These are phyloP conservation scores for Bombus vancouverensis DNA, from an alignment of 1,140 invertebrate genomes.

Conservation along the genomic window DNA sequence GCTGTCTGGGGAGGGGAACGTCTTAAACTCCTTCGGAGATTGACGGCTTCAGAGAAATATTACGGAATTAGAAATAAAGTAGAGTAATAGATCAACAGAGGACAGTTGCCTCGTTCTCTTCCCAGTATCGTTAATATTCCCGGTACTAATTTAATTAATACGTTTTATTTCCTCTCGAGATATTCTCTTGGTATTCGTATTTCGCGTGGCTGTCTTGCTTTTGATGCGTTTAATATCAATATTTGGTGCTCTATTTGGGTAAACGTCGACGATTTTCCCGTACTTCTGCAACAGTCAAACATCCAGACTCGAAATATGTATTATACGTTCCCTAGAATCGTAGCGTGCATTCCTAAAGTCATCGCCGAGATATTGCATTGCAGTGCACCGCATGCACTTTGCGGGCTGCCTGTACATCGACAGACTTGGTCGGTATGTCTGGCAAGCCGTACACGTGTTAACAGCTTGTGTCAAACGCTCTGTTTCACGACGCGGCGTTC, in stretches of 20 bases:
- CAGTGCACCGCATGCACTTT: constrained; percentile 47
- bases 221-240: too few species aligned
- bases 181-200: too few species aligned
- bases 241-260: too few species aligned
- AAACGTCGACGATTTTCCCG: not conserved
- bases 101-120: not conserved
- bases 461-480: constrained; percentile 54
- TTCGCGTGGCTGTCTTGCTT: not conserved
- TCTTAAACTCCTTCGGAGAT: constrained; percentile 12
- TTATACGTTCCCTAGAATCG: constrained; percentile 16
- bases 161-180: not conserved
- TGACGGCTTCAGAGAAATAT: constrained; percentile 31
- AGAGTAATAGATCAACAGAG: not conserved
- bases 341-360: not conserved
- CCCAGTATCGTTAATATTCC: too few species aligned
- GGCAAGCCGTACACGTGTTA: constrained; percentile 57
- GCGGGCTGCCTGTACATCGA: constrained; percentile 43
- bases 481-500: constrained; percentile 16
- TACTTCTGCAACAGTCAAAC: not conserved
- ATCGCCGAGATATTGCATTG: constrained; percentile 41
- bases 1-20: not conserved
- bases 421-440: constrained; percentile 36
- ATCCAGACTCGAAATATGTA: constrained; percentile 7
- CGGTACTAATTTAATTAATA: constrained; percentile 13
- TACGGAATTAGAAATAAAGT: constrained; percentile 1